These are phyloP conservation scores for Pipistrellus pipistrellus DNA, from an alignment of 2,797 vertebrate genomes.

Conservation along the genomic window DNA sequence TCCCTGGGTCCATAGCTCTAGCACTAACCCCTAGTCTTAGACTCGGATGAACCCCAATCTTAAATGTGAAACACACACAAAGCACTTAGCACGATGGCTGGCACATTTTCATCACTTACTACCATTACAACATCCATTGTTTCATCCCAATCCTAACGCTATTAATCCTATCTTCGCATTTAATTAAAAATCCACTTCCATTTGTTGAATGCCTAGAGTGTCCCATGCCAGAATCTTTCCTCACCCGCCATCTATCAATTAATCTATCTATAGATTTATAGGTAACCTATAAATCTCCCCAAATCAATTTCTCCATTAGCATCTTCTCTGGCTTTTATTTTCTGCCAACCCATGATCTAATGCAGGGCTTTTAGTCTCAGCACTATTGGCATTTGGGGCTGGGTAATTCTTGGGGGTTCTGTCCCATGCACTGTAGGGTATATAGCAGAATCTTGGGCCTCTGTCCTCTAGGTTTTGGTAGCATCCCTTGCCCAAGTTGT, in stretches of 20 bases:
- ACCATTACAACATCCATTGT: neutral
- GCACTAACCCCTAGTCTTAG: neutral
- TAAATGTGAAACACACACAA: neutral
- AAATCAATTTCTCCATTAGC: conserved; percentile 41
- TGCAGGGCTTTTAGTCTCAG: neutral
- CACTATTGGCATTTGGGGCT: neutral
- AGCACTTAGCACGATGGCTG: neutral
- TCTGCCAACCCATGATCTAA: conserved; percentile 7
- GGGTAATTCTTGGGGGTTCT: neutral
- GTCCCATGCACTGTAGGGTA: neutral
- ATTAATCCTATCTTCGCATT: neutral
- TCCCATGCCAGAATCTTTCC: neutral
- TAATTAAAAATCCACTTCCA: neutral
- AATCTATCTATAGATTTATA: neutral
- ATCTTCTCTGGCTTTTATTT: neutral
- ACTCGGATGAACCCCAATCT: neutral
- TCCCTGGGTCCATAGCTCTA: neutral
- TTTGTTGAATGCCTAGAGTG: conserved; percentile 8
- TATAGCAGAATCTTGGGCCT: neutral
- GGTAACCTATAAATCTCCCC: neutral
- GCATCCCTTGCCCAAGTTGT: neutral
- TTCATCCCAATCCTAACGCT: neutral
- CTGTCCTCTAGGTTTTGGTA: neutral
- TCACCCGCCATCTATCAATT: neutral
- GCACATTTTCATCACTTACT: neutral